phyloP scores from a whole-genome alignment of 1,140 invertebrate species.

The Aphis craccivora region DNA sequence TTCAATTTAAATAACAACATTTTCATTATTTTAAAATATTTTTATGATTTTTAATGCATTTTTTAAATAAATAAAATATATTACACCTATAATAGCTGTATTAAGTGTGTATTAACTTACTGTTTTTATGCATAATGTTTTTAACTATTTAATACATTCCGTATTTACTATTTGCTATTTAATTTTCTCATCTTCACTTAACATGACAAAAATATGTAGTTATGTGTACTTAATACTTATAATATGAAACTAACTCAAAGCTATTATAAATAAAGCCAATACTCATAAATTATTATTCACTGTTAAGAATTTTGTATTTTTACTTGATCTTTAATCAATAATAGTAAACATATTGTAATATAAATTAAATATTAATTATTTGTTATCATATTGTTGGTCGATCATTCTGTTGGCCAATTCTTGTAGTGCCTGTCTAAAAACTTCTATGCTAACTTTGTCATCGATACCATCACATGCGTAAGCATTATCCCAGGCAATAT shows the following conservation, averaged over 20 bases:
- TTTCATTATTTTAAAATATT: no score
- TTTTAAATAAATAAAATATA: neutral
- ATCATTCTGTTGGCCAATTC: neutral
- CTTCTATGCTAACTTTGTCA: slow-evolving; percentile 26
- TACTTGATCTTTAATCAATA: neutral
- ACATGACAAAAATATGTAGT: neutral
- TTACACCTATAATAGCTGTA: no score
- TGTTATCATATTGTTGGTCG: neutral
- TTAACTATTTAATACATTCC: neutral
- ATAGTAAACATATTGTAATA: neutral
- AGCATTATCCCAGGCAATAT: neutral
- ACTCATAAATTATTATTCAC: neutral
- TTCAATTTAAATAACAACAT: neutral
- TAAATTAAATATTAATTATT: neutral
- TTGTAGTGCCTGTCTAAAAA: slow-evolving; percentile 26
- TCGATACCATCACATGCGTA: neutral
- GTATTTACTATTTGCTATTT: neutral
- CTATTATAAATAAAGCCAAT: neutral
- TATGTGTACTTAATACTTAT: neutral
- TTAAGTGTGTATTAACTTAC: neutral
- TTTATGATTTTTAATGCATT: no score
- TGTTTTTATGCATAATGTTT: neutral
- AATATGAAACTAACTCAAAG: neutral
- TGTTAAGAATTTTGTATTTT: neutral
- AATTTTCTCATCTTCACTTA: neutral